phyloP scores from a whole-genome alignment of 2,888 invertebrate genomes.

The Sphaerophoria rueppellii region DNA sequence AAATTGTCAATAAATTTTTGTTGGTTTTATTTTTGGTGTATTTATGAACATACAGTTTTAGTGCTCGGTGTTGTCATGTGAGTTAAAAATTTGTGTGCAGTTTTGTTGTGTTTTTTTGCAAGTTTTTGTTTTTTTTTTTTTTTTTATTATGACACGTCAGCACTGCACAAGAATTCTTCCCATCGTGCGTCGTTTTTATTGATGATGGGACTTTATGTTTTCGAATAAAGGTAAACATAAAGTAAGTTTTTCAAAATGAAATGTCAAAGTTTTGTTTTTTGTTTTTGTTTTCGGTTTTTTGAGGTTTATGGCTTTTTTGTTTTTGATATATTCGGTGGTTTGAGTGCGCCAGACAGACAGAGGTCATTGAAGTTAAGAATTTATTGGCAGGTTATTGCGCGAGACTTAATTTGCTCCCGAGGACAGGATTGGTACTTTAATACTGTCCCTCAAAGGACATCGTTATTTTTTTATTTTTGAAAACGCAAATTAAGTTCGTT shows the following conservation, averaged over 20 bases:
- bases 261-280: constrained; percentile 68
- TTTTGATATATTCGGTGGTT: background rate
- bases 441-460: background rate
- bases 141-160: constrained; percentile 64
- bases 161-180: constrained; percentile 25
- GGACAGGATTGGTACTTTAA: no score
- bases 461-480: background rate
- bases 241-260: constrained; percentile 59
- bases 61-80: constrained; percentile 28
- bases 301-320: constrained; percentile 53
- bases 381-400: background rate
- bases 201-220: constrained; percentile 23
- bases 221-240: constrained; percentile 47
- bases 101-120: background rate
- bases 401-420: constrained; percentile 1
- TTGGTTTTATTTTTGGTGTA: background rate
- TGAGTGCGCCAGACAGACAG: constrained; percentile 37
- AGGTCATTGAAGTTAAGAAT: background rate
- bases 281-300: no score
- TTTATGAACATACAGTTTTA: constrained; percentile 5
- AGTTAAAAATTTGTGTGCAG: constrained; percentile 56
- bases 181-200: constrained; percentile 43
- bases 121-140: constrained; percentile 29
- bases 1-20: constrained; percentile 46
- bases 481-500: background rate